Evolutionary conservation across 2,797 vertebrate species (phyloP), one percentile per base, ranked within the genome.

Genomic region (Austrolebias charrua): DNA sequence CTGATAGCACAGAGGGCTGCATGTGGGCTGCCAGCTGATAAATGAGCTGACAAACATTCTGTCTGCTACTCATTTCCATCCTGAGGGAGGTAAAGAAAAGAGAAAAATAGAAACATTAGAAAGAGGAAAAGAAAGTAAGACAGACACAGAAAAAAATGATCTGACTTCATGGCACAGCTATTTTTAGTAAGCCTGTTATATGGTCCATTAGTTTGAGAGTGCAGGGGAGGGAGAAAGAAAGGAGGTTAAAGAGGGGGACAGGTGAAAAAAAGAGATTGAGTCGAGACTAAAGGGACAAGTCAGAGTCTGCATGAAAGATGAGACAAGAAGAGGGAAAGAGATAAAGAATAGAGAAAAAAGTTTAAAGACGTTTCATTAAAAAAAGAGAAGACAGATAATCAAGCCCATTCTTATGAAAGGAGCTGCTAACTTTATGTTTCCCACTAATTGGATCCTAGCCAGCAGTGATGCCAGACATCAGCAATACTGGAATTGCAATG

Each of bases 21-120:
- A 75, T 53, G 47, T 28, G 43, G 69, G 63, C 86, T 72, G 67
- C 71, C 81, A 71, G 69, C 69, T 90, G 91, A 92, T 90, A 87
- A 92, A 92, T 90, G 90, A 91, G 86, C 90, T 91, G 91, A 92
- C 91, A 91, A 80, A 75, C 71, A 63, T 55, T 78, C 81, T 82
- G 76, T 65, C 66, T 29, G 51, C 84, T 86, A 85, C 82, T 81
- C 73, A 90, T 89, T 90, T 83, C 76, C 68, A 72, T 88, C 77
- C 72, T 69, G 63, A 67, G 78, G 86, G 81, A 83, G 79, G 65
- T 62, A 76, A 42, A 69, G 58, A 69, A 68, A 74, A 72, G 51
- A 67, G 67, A 78, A 74, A 82, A 83, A 80, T 55, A 66, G 67
- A 35, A 62, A 73, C 72, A 78, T 73, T 73, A 71, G 61, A 72